These are phyloP conservation scores for Puffinus mauretanicus DNA, from an alignment of 2,113 vertebrate genomes.

Conservation along the genomic window DNA sequence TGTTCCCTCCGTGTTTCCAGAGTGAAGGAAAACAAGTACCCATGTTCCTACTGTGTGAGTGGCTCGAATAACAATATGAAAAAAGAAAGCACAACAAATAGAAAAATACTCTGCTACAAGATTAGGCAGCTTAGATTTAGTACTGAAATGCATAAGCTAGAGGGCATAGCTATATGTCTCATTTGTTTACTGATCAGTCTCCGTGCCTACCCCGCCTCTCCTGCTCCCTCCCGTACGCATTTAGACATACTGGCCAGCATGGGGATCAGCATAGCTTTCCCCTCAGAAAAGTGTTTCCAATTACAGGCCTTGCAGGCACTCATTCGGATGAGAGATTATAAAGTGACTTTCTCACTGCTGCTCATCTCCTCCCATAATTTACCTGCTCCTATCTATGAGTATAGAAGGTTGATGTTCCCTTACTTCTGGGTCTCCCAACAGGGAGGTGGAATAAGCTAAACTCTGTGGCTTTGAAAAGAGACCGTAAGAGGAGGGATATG, in stretches of 20 bases:
- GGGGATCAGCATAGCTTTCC: neutral
- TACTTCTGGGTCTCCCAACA: neutral
- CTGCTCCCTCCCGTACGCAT: neutral
- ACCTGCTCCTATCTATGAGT: neutral
- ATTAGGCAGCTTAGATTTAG: neutral
- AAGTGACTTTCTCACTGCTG: neutral
- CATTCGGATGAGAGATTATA: neutral
- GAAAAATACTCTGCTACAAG: neutral
- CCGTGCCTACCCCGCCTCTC: neutral
- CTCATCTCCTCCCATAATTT: neutral
- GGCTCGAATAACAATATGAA: neutral
- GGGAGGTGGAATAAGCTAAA: neutral
- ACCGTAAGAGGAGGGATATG: neutral
- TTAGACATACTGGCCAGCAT: neutral
- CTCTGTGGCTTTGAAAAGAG: neutral
- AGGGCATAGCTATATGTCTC: neutral
- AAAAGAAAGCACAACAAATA: neutral
- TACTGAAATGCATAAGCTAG: neutral
- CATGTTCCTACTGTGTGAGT: neutral
- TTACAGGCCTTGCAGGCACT: neutral
- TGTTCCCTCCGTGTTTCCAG: constrained; percentile 14
- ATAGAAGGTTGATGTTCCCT: neutral
- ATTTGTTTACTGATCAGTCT: neutral
- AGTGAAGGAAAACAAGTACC: constrained; percentile 6
- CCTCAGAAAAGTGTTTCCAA: neutral